Conservation (phyloP, 2,113 vertebrate species). For the Formicarius rufipectus region DNA sequence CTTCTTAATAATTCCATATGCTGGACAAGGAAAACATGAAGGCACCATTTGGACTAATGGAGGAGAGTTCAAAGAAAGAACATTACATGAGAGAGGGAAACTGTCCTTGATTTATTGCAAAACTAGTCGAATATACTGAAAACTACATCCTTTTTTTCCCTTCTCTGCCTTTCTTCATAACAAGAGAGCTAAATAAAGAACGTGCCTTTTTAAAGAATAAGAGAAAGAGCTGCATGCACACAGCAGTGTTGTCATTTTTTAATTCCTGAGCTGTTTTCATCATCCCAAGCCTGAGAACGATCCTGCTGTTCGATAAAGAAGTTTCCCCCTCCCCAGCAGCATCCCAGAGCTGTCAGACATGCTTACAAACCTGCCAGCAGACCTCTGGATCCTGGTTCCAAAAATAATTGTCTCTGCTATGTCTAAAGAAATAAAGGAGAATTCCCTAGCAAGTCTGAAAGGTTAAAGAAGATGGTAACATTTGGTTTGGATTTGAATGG, state of each 20-base stretch:
- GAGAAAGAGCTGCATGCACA: fast-evolving
- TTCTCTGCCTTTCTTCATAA: background rate
- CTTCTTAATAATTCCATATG: conserved; percentile 29
- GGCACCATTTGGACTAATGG: background rate
- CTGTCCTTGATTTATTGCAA: background rate
- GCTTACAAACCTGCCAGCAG: background rate
- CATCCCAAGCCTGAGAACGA: background rate
- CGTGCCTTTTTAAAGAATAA: background rate
- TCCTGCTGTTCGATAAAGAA: background rate
- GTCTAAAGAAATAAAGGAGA: background rate
- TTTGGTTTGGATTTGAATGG: background rate
- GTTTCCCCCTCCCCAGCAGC: background rate
- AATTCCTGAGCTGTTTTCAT: background rate
- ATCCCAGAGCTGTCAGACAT: background rate
- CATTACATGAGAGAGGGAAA: background rate
- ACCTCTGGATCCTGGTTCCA: background rate
- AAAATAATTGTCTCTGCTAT: background rate
- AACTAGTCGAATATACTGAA: background rate
- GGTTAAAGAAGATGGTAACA: background rate
- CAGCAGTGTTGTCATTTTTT: background rate
- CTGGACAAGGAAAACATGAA: background rate
- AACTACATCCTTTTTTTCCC: background rate
- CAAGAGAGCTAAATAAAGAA: background rate
- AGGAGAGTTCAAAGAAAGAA: conserved; percentile 13
- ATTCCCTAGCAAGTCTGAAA: background rate